These are phyloP conservation scores for Macrochelys suwanniensis DNA, from an alignment of 2,797 vertebrate genomes.

Conservation along the genomic window DNA sequence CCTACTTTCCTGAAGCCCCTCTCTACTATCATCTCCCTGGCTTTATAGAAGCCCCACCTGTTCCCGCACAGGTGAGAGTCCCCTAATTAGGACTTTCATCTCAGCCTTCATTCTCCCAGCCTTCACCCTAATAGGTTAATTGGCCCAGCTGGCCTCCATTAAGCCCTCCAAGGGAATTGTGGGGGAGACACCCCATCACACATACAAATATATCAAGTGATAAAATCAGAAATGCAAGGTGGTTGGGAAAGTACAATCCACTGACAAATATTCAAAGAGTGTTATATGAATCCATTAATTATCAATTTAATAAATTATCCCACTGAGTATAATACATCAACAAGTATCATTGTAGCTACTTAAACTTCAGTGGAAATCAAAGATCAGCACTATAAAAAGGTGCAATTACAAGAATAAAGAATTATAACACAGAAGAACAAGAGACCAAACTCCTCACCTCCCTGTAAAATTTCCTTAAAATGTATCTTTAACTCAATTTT, in stretches of 20 bases:
- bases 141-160: background rate
- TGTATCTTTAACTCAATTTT: background rate
- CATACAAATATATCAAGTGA: background rate
- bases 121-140: background rate
- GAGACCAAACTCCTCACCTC: background rate
- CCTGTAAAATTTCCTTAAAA: background rate
- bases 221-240: background rate
- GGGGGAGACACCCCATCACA: background rate
- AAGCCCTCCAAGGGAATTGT: background rate
- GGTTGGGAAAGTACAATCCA: background rate
- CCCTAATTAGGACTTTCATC: too few relatives aligned
- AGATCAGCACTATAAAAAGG: background rate
- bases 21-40: background rate
- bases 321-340: background rate
- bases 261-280: background rate
- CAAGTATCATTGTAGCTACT: background rate
- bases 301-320: background rate
- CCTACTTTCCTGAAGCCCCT: background rate
- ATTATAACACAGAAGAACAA: background rate
- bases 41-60: background rate
- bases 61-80: background rate
- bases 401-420: background rate
- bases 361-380: background rate
- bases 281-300: background rate
- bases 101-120: background rate